Evolutionary conservation across 37 sponge, comb jelly and placozoan genomes (phyloP).

Genomic region (Chondrilla cf. caribensis): DNA sequence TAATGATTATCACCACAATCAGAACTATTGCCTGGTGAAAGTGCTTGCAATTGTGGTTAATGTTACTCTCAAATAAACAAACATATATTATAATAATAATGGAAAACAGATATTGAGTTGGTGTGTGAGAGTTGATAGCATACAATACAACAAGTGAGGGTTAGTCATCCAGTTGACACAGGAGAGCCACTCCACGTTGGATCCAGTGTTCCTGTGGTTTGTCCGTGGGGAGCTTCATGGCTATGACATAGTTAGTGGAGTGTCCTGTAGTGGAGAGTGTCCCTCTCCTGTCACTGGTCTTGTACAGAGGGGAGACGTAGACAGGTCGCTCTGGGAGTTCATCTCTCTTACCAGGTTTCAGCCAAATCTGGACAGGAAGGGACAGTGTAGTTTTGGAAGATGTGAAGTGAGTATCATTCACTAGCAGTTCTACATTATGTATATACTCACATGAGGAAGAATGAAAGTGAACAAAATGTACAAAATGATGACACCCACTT

Average conservation of each 20-base stretch:
- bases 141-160: neutral
- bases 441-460: too few relatives aligned
- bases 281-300: constrained; percentile 97
- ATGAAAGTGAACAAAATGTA: neutral
- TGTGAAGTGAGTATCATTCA: neutral
- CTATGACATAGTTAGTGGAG: constrained; percentile 99
- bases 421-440: neutral
- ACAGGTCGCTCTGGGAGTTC: constrained; percentile 76
- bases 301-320: constrained; percentile 93
- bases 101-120: too few relatives aligned
- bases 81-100: too few relatives aligned
- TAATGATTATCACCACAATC: too few relatives aligned
- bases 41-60: too few relatives aligned
- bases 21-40: too few relatives aligned
- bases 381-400: neutral
- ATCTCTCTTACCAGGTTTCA: constrained; percentile 92
- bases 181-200: constrained; percentile 93
- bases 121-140: too few relatives aligned
- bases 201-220: constrained; percentile 97
- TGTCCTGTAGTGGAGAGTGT: constrained; percentile 98
- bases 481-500: neutral
- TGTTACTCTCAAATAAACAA: too few relatives aligned
- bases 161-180: constrained; percentile 98
- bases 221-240: constrained; percentile 90
- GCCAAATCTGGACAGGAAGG: constrained; percentile 71